These are phyloP conservation scores for Opisthograptis luteolata DNA, from an alignment of 2,888 invertebrate species.

Conservation along the genomic window DNA sequence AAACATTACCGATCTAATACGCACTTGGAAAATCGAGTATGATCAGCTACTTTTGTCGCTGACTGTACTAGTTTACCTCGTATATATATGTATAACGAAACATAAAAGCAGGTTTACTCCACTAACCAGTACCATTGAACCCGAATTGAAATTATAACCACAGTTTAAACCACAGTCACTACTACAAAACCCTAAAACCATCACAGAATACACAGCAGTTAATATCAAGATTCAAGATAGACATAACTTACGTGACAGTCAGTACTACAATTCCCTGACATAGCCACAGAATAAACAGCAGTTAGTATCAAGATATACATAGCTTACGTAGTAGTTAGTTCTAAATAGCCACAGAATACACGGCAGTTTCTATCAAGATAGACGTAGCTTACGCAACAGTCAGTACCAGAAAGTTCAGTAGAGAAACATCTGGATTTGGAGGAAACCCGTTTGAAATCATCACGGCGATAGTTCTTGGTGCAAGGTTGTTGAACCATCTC, in stretches of 20 bases:
- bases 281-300: neutral
- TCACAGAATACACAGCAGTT: neutral
- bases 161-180: constrained; percentile 2
- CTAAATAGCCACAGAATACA: neutral
- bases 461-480: constrained; percentile 12
- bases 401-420: too few species aligned
- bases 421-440: constrained; percentile 36
- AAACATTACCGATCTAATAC: too few species aligned
- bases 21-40: too few species aligned
- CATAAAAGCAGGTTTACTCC: constrained; percentile 5
- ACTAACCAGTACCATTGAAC: constrained; percentile 34
- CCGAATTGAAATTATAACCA: constrained; percentile 22
- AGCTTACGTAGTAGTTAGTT: constrained; percentile 9
- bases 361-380: neutral
- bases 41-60: too few species aligned
- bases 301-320: neutral
- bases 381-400: constrained; percentile 10
- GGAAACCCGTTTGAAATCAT: constrained; percentile 37
- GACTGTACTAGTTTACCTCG: too few species aligned
- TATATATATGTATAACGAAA: neutral
- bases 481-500: constrained; percentile 37
- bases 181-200: neutral
- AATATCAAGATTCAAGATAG: neutral
- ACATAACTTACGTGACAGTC: constrained; percentile 11
- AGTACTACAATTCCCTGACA: too few species aligned